Conservation (phyloP, 2,797 vertebrate genomes). For the Onychomys leucogaster region DNA sequence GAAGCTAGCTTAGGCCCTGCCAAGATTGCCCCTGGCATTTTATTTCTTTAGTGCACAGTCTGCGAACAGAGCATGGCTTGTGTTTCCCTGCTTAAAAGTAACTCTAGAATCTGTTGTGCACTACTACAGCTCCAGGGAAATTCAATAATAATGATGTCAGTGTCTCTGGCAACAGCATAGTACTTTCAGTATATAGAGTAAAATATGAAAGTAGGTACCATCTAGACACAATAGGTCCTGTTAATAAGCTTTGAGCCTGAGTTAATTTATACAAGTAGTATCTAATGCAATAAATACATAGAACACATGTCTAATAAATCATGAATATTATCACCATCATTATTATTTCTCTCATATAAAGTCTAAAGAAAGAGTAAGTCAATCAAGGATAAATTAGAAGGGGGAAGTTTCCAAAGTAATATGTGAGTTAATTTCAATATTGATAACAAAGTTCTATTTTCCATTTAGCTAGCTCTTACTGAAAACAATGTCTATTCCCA, state of each 20-base stretch:
- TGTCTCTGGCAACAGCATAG: slow-evolving; percentile 10
- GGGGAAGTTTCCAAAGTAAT: slow-evolving; percentile 14
- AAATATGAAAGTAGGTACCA: neutral
- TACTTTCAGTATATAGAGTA: neutral
- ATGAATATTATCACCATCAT: neutral
- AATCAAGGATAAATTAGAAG: slow-evolving; percentile 45
- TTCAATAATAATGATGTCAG: neutral
- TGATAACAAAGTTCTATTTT: slow-evolving; percentile 62
- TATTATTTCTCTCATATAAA: slow-evolving; percentile 21
- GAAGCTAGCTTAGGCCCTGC: neutral
- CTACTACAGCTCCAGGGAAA: slow-evolving; percentile 4
- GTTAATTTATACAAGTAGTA: neutral
- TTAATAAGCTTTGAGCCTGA: neutral
- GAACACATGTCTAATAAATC: neutral
- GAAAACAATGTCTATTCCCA: slow-evolving; percentile 7
- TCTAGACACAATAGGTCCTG: neutral
- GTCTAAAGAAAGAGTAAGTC: slow-evolving; percentile 51
- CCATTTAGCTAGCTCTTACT: slow-evolving; percentile 4
- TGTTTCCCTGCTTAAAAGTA: neutral
- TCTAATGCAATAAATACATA: neutral
- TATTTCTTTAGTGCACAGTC: neutral
- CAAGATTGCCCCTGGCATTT: neutral
- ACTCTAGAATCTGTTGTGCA: neutral
- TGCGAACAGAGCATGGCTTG: neutral
- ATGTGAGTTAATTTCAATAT: slow-evolving; percentile 33